A percentile compares a stretch with the other conserved stretches of the same genome.
These are phyloP conservation scores for Uloborus diversus DNA, from an alignment of 1,140 invertebrate species.

Conservation along the genomic window DNA sequence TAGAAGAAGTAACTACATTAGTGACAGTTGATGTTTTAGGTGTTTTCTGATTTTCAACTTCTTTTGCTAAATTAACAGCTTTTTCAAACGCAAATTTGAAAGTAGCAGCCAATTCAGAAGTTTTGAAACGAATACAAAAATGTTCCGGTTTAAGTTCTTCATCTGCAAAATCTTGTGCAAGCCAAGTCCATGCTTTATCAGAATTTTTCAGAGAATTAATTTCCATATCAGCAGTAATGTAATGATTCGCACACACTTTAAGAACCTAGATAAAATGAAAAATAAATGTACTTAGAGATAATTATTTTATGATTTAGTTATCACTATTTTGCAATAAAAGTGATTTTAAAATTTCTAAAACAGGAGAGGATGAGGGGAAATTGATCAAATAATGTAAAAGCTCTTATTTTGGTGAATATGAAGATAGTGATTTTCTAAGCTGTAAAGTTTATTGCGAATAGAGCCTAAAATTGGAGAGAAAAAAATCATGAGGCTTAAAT, in stretches of 20 bases:
- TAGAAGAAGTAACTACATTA: neutral
- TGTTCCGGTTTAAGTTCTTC: constrained; percentile 74
- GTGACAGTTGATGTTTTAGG: neutral
- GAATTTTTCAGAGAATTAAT: constrained; percentile 74
- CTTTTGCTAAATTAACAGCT: constrained; percentile 42
- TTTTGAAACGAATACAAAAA: constrained; percentile 80
- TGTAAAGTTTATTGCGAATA: too few relatives aligned
- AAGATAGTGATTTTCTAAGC: too few relatives aligned
- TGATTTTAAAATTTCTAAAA: too few relatives aligned
- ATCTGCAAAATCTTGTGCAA: constrained; percentile 78
- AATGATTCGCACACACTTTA: constrained; percentile 82
- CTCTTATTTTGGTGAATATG: too few relatives aligned
- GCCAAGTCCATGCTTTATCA: constrained; percentile 80
- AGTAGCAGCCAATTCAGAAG: constrained; percentile 68
- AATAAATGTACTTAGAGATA: neutral
- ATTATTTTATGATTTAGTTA: neutral
- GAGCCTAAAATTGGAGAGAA: too few relatives aligned
- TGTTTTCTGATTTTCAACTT: constrained; percentile 1
- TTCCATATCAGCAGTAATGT: constrained; percentile 71
- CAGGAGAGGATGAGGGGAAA: too few relatives aligned
- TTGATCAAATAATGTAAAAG: too few relatives aligned
- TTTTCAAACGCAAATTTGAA: constrained; percentile 67
- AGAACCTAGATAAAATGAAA: constrained; percentile 70
- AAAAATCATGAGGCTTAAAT: too few relatives aligned
- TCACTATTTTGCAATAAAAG: neutral